Conservation (phyloP, 2,797 vertebrate genomes). For the Tangara arthus region DNA sequence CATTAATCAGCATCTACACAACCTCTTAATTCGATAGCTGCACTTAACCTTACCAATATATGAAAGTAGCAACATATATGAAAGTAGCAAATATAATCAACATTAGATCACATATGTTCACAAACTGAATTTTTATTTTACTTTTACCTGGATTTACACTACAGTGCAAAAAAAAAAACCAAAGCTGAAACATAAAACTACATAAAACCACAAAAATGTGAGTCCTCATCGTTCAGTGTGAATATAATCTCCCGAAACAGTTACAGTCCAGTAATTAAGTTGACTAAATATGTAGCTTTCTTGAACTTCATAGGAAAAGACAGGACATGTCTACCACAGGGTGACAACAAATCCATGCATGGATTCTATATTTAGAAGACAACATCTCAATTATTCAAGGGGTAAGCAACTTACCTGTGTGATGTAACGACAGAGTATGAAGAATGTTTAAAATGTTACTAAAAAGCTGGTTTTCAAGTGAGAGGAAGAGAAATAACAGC, state of each 20-base stretch:
- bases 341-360: background rate
- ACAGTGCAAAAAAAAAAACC: background rate
- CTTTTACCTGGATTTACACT: background rate
- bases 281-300: background rate
- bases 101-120: background rate
- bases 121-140: background rate
- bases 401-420: background rate
- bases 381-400: background rate
- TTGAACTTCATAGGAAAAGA: background rate
- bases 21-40: background rate
- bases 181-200: background rate
- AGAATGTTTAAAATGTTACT: background rate
- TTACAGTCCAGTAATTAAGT: background rate
- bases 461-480: background rate
- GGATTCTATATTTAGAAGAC: background rate
- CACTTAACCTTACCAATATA: background rate
- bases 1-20: background rate
- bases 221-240: background rate
- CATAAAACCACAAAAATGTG: background rate
- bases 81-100: background rate
- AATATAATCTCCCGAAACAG: background rate
- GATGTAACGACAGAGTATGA: background rate
- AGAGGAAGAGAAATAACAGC: background rate
- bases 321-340: background rate
- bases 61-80: background rate